phyloP scores from a whole-genome alignment of 2,888 invertebrate species.

The Drosophila eohydei region DNA sequence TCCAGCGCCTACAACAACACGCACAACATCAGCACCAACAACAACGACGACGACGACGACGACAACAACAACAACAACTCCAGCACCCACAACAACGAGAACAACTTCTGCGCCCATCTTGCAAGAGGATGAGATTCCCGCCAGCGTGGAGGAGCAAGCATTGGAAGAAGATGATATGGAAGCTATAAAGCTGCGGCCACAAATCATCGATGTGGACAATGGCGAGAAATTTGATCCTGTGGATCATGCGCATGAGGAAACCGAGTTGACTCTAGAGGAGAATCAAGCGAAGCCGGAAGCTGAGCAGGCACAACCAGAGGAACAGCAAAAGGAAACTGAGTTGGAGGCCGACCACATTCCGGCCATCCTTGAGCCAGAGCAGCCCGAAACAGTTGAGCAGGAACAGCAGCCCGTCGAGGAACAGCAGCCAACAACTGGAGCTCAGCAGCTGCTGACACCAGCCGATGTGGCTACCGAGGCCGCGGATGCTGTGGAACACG shows the following conservation, averaged over 20 bases:
- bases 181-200: slow-evolving; percentile 46
- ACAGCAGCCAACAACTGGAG: slow-evolving; percentile 53
- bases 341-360: not conserved
- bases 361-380: not conserved
- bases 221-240: slow-evolving; percentile 56
- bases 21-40: slow-evolving; percentile 28
- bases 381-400: not conserved
- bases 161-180: slow-evolving; percentile 80
- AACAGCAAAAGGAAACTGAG: slow-evolving; percentile 16
- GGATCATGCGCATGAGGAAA: slow-evolving; percentile 66
- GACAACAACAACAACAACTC: slow-evolving; percentile 29
- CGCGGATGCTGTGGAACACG: slow-evolving; percentile 43
- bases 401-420: slow-evolving; percentile 3
- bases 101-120: slow-evolving; percentile 48
- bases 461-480: slow-evolving; percentile 63
- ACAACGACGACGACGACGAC: slow-evolving; percentile 51
- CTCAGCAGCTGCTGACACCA: slow-evolving; percentile 66
- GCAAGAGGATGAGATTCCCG: slow-evolving; percentile 56
- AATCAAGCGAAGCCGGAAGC: slow-evolving; percentile 2
- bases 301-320: slow-evolving; percentile 6
- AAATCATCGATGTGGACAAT: slow-evolving; percentile 45
- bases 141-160: slow-evolving; percentile 68
- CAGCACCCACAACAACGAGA: slow-evolving; percentile 46
- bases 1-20: slow-evolving; percentile 39
- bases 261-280: slow-evolving; percentile 52